phyloP scores from a whole-genome alignment of 1,140 invertebrate genomes.

The Drosophila athabasca region DNA sequence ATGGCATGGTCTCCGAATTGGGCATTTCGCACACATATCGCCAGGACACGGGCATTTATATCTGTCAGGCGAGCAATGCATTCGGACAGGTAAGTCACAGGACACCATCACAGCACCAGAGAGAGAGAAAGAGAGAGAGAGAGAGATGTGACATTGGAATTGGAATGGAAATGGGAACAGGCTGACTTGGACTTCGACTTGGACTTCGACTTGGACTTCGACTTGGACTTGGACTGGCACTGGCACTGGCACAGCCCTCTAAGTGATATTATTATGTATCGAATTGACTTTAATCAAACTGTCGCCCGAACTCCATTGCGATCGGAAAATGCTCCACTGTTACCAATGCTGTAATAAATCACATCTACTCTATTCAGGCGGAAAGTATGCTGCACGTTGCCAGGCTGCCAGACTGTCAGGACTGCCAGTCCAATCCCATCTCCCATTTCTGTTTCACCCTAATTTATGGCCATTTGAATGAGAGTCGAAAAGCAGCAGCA shows the following conservation, averaged over 20 bases:
- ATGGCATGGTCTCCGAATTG: slow-evolving; percentile 93
- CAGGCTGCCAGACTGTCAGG: background rate
- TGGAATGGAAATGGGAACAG: background rate
- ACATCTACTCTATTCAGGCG: slow-evolving; percentile 8
- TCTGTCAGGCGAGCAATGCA: slow-evolving; percentile 93
- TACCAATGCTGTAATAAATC: slow-evolving; percentile 3
- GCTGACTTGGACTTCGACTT: slow-evolving; percentile 2
- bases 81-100: slow-evolving; percentile 88
- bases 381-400: background rate
- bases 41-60: slow-evolving; percentile 94
- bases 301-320: slow-evolving; percentile 24
- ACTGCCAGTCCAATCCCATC: slow-evolving; percentile 24
- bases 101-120: too few species aligned
- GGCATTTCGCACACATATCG: slow-evolving; percentile 92
- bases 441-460: background rate
- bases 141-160: background rate
- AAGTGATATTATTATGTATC: slow-evolving; percentile 43
- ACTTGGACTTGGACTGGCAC: too few species aligned
- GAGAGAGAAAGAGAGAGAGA: too few species aligned
- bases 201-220: background rate
- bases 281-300: slow-evolving; percentile 42
- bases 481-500: too few species aligned
- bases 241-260: background rate
- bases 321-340: slow-evolving; percentile 6
- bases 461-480: too few species aligned